Conservation (phyloP, 1,140 invertebrate genomes). For the Zophobas atratus region DNA sequence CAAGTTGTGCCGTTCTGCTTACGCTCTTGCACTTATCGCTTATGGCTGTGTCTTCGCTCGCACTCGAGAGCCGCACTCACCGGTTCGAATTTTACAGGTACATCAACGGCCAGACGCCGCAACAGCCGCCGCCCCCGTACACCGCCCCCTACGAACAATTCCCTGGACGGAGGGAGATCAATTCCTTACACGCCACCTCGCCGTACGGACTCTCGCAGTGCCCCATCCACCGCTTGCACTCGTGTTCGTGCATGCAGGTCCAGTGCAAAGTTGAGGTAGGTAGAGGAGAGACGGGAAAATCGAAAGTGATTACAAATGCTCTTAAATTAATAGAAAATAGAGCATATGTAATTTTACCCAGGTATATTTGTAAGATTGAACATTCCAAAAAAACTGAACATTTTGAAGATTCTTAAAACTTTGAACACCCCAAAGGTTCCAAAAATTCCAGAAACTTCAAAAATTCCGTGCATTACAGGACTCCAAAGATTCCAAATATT, state of each 20-base stretch:
- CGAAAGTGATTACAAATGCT: too few relatives aligned
- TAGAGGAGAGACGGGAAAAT: neutral
- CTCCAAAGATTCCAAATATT: too few relatives aligned
- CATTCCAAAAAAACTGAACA: too few relatives aligned
- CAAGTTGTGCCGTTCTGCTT: constrained; percentile 51
- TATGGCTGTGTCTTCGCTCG: constrained; percentile 5
- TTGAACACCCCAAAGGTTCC: too few relatives aligned
- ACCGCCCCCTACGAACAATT: constrained; percentile 70
- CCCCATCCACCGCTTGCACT: constrained; percentile 75
- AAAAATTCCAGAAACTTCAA: too few relatives aligned
- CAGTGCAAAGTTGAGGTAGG: constrained; percentile 65
- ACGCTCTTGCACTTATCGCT: constrained; percentile 43
- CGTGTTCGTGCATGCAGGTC: constrained; percentile 72
- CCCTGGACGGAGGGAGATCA: constrained; percentile 67
- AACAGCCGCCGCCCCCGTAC: constrained; percentile 73
- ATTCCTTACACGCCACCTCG: constrained; percentile 68
- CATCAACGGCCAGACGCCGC: constrained; percentile 70
- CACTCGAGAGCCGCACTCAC: too few relatives aligned
- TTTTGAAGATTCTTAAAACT: too few relatives aligned
- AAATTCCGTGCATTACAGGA: too few relatives aligned
- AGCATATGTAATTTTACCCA: too few relatives aligned
- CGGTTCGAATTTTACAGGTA: constrained; percentile 64
- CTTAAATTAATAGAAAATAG: too few relatives aligned
- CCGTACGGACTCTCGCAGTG: constrained; percentile 74
- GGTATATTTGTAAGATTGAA: too few relatives aligned